These are phyloP conservation scores for Cosmopolites sordidus DNA, from an alignment of 2,888 invertebrate species.

Conservation along the genomic window DNA sequence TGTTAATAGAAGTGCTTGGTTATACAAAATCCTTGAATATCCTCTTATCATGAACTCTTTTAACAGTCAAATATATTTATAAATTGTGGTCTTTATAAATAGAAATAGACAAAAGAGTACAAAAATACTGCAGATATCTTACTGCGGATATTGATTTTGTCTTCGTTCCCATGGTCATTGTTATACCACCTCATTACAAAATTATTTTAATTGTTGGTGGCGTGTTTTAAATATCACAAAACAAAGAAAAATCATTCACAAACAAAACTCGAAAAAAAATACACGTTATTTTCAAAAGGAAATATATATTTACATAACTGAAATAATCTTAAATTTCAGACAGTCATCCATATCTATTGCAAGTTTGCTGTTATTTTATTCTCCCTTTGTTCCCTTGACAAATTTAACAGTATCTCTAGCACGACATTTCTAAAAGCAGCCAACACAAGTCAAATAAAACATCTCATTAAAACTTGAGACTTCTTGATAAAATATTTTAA, in stretches of 20 bases:
- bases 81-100: neutral
- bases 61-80: neutral
- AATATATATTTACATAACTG: conserved; percentile 17
- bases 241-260: too few species aligned
- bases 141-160: conserved; percentile 26
- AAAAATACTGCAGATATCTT: conserved; percentile 23
- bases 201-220: too few species aligned
- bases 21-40: too few species aligned
- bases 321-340: conserved; percentile 19
- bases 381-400: conserved; percentile 31
- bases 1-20: too few species aligned
- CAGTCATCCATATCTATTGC: conserved; percentile 19
- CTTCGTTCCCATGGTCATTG: conserved; percentile 4
- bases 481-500: conserved; percentile 28
- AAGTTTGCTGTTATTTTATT: conserved; percentile 19
- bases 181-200: neutral
- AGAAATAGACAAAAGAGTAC: neutral
- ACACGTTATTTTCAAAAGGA: conserved; percentile 3
- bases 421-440: conserved; percentile 30
- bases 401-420: conserved; percentile 29
- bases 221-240: too few species aligned
- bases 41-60: too few species aligned
- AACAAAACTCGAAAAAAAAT: conserved; percentile 1
- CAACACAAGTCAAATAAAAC: conserved; percentile 32
- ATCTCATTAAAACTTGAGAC: conserved; percentile 31